Conservation (phyloP, 2,797 vertebrate genomes). For the Bovichtus diacanthus region DNA sequence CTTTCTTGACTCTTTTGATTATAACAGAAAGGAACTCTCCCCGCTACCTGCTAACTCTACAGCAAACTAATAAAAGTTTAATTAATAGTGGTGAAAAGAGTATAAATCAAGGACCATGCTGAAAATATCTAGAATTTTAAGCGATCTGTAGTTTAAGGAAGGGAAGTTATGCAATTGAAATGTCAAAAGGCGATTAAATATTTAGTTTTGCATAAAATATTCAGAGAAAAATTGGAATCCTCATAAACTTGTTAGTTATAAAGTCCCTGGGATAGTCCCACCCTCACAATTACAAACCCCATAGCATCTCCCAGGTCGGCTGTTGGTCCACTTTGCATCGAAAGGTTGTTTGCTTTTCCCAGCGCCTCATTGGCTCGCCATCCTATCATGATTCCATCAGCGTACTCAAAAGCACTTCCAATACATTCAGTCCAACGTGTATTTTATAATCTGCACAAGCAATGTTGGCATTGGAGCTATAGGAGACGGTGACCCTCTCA, state of each 20-base stretch:
- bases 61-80: slow-evolving; percentile 19
- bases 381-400: slow-evolving; percentile 35
- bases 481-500: slow-evolving; percentile 64
- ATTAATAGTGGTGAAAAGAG: background rate
- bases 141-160: background rate
- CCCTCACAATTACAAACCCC: background rate
- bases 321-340: slow-evolving; percentile 15
- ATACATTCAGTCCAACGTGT: slow-evolving; percentile 37
- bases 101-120: background rate
- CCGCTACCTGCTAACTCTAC: slow-evolving; percentile 1
- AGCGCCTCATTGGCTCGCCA: background rate
- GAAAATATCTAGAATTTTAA: slow-evolving; percentile 7
- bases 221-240: slow-evolving; percentile 21
- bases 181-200: slow-evolving; percentile 22
- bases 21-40: background rate
- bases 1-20: background rate
- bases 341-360: slow-evolving; percentile 35
- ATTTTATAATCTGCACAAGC: slow-evolving; percentile 49
- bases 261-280: background rate
- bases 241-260: slow-evolving; percentile 6
- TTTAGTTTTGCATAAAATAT: slow-evolving; percentile 32
- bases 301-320: slow-evolving; percentile 4
- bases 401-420: slow-evolving; percentile 17
- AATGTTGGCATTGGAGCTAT: slow-evolving; percentile 33
- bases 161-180: slow-evolving; percentile 3